phyloP scores from a whole-genome alignment of 2,113 vertebrate species.

The Phylloscopus trochiloides region DNA sequence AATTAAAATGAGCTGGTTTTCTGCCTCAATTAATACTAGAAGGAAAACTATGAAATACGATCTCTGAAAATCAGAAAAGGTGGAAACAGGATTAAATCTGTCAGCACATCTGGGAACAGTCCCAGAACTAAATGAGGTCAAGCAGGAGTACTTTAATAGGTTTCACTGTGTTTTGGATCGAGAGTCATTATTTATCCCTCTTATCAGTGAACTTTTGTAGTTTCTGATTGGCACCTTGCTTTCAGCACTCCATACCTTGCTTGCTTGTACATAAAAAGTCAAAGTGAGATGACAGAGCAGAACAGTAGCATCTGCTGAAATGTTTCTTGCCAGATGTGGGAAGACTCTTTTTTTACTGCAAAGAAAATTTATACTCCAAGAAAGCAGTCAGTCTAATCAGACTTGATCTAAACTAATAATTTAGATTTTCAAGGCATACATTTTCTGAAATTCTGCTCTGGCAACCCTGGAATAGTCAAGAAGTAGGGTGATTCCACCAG shows the following conservation, averaged over 20 bases:
- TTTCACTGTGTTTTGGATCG: not conserved
- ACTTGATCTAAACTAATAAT: not conserved
- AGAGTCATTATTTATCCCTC: not conserved
- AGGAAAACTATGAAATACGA: not conserved
- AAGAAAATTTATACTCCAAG: not conserved
- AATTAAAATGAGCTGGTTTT: constrained; percentile 3
- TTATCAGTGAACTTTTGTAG: not conserved
- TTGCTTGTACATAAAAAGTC: not conserved
- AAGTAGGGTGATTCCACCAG: not conserved
- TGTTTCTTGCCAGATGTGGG: not conserved
- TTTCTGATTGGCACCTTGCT: not conserved
- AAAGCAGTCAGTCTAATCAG: not conserved
- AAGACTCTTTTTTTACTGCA: not conserved
- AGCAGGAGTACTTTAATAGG: not conserved
- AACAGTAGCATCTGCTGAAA: not conserved
- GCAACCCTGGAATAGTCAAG: not conserved
- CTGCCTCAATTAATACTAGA: not conserved
- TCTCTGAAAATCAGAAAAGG: not conserved
- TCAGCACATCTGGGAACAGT: not conserved
- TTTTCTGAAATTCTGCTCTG: not conserved
- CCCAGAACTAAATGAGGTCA: not conserved
- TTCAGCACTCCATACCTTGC: not conserved
- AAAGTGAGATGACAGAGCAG: not conserved
- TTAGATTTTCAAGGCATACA: not conserved
- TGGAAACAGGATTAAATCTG: not conserved